phyloP scores from a whole-genome alignment of 2,888 invertebrate genomes.

The Phalera bucephala region DNA sequence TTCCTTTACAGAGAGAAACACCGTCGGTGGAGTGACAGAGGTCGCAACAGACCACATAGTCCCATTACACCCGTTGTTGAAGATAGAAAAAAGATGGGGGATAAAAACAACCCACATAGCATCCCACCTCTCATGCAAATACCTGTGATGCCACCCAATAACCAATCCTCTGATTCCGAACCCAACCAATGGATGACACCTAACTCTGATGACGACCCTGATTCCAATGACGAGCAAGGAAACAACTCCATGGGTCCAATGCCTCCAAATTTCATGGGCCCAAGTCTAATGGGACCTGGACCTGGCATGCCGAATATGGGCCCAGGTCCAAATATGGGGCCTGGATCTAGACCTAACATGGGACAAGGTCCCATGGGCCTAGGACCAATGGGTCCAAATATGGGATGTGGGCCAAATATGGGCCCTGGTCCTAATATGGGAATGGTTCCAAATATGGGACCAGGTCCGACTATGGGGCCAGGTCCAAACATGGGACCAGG shows the following conservation, averaged over 20 bases:
- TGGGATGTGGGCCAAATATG: slow-evolving; percentile 20
- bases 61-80: slow-evolving; percentile 55
- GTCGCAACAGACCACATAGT: slow-evolving; percentile 51
- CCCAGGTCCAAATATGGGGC: slow-evolving; percentile 18
- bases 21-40: slow-evolving; percentile 62
- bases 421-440: slow-evolving; percentile 25
- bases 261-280: slow-evolving; percentile 32
- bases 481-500: slow-evolving; percentile 49
- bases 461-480: slow-evolving; percentile 30
- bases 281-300: slow-evolving; percentile 28
- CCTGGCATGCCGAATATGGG: slow-evolving; percentile 18
- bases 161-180: slow-evolving; percentile 45
- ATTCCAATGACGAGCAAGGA: slow-evolving; percentile 36
- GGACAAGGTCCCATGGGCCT: slow-evolving; percentile 34
- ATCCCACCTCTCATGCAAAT: slow-evolving; percentile 70
- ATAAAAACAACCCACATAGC: slow-evolving; percentile 35
- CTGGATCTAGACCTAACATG: slow-evolving; percentile 28
- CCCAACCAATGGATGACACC: slow-evolving; percentile 54
- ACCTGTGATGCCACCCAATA: slow-evolving; percentile 55
- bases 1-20: slow-evolving; percentile 50
- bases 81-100: slow-evolving; percentile 50
- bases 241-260: slow-evolving; percentile 24
- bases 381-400: slow-evolving; percentile 25
- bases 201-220: slow-evolving; percentile 46
- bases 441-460: slow-evolving; percentile 27